These are phyloP conservation scores for Lanius ludovicianus DNA, from an alignment of 2,113 vertebrate genomes.

Conservation along the genomic window DNA sequence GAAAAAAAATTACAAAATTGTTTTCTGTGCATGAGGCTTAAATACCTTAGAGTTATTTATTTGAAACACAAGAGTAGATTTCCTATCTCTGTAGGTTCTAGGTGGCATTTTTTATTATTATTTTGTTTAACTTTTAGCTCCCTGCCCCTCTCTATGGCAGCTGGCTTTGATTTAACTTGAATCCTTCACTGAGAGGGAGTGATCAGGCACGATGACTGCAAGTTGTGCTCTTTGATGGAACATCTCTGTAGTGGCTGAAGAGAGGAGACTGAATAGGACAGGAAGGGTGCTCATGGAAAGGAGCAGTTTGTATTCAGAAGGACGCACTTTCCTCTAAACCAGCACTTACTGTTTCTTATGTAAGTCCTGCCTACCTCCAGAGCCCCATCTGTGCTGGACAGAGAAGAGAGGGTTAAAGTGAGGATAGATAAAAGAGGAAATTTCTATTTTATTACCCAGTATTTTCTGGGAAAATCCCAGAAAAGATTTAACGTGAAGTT, in stretches of 20 bases:
- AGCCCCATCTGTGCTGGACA: background rate
- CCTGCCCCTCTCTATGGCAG: slow-evolving; percentile 29
- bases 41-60: slow-evolving; percentile 61
- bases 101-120: slow-evolving; percentile 56
- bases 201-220: slow-evolving; percentile 48
- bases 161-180: slow-evolving; percentile 77
- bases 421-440: slow-evolving; percentile 10
- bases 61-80: slow-evolving; percentile 1
- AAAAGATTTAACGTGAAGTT: background rate
- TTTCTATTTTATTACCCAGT: background rate
- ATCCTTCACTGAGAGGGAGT: slow-evolving; percentile 57
- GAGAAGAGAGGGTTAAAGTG: background rate
- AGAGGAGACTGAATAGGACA: background rate
- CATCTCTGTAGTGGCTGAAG: background rate
- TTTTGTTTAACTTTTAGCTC: slow-evolving; percentile 15
- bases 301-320: background rate
- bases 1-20: slow-evolving; percentile 61
- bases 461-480: slow-evolving; percentile 25
- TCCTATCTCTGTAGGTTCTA: slow-evolving; percentile 34
- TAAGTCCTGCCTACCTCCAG: background rate
- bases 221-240: background rate
- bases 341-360: background rate
- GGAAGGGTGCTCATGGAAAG: background rate
- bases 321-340: background rate
- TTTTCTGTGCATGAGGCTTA: slow-evolving; percentile 63